Conservation (phyloP, 2,888 invertebrate species). For the Eupithecia tripunctaria region DNA sequence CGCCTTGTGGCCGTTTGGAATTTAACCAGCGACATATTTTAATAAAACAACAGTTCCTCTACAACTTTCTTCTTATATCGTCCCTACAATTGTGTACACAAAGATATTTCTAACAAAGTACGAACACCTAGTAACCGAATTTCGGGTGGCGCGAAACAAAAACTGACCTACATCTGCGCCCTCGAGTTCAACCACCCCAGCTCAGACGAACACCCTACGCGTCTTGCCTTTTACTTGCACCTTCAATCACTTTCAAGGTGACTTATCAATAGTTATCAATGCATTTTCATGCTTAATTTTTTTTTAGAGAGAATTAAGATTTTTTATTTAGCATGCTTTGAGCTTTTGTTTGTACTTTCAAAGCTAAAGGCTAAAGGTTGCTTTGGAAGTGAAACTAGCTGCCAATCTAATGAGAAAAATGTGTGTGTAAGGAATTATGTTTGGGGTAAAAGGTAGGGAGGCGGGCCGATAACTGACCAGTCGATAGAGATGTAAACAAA, state of each 20-base stretch:
- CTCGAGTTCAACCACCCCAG: slow-evolving; percentile 82
- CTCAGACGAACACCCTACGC: slow-evolving; percentile 65
- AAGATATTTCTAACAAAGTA: slow-evolving; percentile 65
- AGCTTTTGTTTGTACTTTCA: background rate
- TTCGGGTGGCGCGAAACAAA: slow-evolving; percentile 83
- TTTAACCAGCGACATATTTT: too few species aligned
- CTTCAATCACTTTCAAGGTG: slow-evolving; percentile 72
- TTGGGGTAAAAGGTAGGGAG: slow-evolving; percentile 10
- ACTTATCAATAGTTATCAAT: slow-evolving; percentile 49
- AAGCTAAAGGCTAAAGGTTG: background rate
- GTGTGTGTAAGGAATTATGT: background rate
- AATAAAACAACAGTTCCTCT: background rate
- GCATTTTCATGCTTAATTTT: slow-evolving; percentile 3
- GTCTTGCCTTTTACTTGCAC: slow-evolving; percentile 73
- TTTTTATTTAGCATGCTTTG: background rate
- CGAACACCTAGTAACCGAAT: slow-evolving; percentile 76
- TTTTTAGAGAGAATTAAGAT: background rate
- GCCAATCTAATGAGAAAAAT: background rate
- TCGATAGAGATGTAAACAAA: slow-evolving; percentile 62
- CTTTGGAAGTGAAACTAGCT: background rate
- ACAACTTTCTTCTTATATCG: background rate
- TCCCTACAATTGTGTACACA: slow-evolving; percentile 51
- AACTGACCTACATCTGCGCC: slow-evolving; percentile 84
- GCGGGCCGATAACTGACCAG: slow-evolving; percentile 17
- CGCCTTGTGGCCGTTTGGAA: too few species aligned